Evolutionary conservation across 2,797 vertebrate genomes (phyloP).

Genomic region (Microchirus variegatus): DNA sequence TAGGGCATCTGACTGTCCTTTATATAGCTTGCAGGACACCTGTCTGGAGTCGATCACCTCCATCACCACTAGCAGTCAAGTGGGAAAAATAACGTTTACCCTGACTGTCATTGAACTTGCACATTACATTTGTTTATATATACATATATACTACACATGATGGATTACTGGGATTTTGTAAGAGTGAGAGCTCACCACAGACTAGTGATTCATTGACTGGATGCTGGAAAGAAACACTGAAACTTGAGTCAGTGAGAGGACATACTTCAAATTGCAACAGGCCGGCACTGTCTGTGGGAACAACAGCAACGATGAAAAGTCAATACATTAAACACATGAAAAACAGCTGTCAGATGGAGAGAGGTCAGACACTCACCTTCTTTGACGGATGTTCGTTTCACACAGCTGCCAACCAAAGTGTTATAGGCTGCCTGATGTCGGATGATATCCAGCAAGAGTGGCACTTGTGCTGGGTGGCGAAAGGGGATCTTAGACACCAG

Average conservation of each 20-base stretch:
- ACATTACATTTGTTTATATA: background rate
- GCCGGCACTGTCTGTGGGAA: conserved; percentile 87
- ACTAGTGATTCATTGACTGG: conserved; percentile 98
- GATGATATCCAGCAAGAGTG: conserved; percentile 91
- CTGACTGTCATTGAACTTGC: background rate
- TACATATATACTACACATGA: background rate
- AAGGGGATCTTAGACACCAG: conserved; percentile 95
- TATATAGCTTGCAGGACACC: conserved; percentile 96
- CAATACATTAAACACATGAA: background rate
- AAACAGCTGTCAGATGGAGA: background rate
- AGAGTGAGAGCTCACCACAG: conserved; percentile 87
- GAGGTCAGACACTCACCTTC: conserved; percentile 81
- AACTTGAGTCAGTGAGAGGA: conserved; percentile 94
- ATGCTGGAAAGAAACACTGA: conserved; percentile 98
- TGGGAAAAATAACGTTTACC: background rate
- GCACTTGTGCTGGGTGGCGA: conserved; percentile 93
- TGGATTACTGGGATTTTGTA: background rate
- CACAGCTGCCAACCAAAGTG: conserved; percentile 95
- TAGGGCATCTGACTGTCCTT: conserved; percentile 95
- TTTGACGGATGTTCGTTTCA: conserved; percentile 92
- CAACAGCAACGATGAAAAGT: conserved; percentile 7
- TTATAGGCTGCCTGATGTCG: conserved; percentile 96
- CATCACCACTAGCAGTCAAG: conserved; percentile 89
- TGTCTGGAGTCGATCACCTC: conserved; percentile 96
- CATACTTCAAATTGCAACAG: conserved; percentile 98